phyloP scores from a whole-genome alignment of 2,113 vertebrate species.

The Solea senegalensis region DNA sequence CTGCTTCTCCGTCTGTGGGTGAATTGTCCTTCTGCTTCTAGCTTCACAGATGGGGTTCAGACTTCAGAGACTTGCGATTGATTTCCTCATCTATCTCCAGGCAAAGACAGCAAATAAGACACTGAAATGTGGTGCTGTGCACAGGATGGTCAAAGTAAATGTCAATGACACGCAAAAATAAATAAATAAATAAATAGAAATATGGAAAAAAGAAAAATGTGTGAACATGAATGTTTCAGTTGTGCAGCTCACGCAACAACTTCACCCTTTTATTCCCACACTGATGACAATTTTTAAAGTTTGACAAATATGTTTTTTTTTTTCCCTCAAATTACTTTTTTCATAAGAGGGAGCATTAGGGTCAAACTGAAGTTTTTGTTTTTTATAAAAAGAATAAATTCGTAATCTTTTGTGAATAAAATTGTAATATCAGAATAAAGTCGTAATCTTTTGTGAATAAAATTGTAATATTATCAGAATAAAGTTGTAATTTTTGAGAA shows the following conservation, averaged over 20 bases:
- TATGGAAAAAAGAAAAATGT: not conserved
- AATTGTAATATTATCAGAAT: too few relatives aligned
- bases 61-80: not conserved
- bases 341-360: too few relatives aligned
- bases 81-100: not conserved
- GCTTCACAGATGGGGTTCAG: not conserved
- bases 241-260: not conserved
- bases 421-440: too few relatives aligned
- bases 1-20: not conserved
- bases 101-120: not conserved
- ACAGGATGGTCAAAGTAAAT: not conserved
- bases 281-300: not conserved
- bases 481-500: too few relatives aligned
- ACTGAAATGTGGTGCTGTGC: not conserved
- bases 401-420: too few relatives aligned
- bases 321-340: too few relatives aligned
- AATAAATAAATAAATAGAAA: not conserved
- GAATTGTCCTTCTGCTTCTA: not conserved
- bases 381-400: too few relatives aligned
- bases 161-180: not conserved
- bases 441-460: too few relatives aligned
- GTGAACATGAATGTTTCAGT: not conserved
- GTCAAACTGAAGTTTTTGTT: too few relatives aligned
- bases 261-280: not conserved
- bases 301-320: too few relatives aligned